These are phyloP conservation scores for Ormyrus pomaceus DNA, from an alignment of 2,888 invertebrate species.

Conservation along the genomic window DNA sequence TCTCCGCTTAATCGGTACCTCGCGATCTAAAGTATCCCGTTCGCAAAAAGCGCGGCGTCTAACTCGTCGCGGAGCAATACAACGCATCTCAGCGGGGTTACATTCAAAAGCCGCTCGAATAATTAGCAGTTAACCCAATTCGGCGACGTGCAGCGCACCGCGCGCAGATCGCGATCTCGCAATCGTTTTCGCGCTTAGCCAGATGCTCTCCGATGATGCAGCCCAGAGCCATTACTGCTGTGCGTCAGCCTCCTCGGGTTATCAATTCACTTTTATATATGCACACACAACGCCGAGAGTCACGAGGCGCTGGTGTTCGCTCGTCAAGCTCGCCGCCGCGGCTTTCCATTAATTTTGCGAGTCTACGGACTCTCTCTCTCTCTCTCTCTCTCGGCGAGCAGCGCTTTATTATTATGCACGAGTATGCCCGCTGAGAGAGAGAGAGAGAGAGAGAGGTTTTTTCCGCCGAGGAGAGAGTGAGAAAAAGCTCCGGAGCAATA, in stretches of 20 bases:
- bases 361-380: neutral
- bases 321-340: conserved; percentile 43
- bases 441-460: neutral
- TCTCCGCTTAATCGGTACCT: neutral
- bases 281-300: conserved; percentile 26
- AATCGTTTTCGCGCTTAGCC: conserved; percentile 19
- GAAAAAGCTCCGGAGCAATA: too few species aligned
- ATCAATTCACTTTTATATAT: conserved; percentile 45
- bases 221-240: neutral
- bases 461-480: neutral
- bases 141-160: neutral
- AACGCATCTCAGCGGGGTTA: conserved; percentile 23
- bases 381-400: neutral
- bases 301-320: conserved; percentile 41
- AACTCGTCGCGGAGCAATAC: neutral
- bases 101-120: conserved; percentile 25
- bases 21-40: neutral
- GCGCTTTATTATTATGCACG: neutral
- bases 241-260: conserved; percentile 23
- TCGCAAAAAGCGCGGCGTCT: conserved; percentile 1
- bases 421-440: neutral
- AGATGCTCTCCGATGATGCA: conserved; percentile 24
- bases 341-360: conserved; percentile 47
- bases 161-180: conserved; percentile 11
- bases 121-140: conserved; percentile 51